These are phyloP conservation scores for Scelioninae gen. 2 DNA, from an alignment of 2,888 invertebrate genomes.

Conservation along the genomic window DNA sequence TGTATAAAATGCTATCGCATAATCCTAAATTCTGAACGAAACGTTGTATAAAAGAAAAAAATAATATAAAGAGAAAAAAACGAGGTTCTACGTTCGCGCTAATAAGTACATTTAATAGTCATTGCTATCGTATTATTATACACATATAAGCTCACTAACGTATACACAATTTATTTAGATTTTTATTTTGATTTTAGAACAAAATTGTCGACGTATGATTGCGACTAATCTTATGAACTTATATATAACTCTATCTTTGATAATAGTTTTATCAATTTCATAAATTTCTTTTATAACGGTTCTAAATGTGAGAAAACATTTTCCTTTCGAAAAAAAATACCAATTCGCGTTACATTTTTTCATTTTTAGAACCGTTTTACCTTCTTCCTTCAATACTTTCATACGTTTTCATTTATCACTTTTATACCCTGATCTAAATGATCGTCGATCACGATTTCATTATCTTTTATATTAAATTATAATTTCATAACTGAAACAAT, in stretches of 20 bases:
- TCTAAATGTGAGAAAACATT: conserved; percentile 3
- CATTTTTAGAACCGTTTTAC: conserved; percentile 40
- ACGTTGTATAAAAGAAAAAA: not conserved
- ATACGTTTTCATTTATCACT: conserved; percentile 59
- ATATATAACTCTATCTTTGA: conserved; percentile 8
- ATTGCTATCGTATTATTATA: conserved; percentile 61
- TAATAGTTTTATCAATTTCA: not conserved
- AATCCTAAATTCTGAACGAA: conserved; percentile 2
- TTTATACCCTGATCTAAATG: conserved; percentile 58
- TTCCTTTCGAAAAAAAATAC: conserved; percentile 52
- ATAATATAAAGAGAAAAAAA: conserved; percentile 1
- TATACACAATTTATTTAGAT: conserved; percentile 53
- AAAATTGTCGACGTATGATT: conserved; percentile 7
- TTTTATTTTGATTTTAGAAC: conserved; percentile 48
- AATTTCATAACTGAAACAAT: conserved; percentile 1
- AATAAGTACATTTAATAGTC: conserved; percentile 57
- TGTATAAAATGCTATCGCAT: conserved; percentile 5
- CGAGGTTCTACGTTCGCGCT: conserved; percentile 30
- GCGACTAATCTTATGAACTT: conserved; percentile 10
- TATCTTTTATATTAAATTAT: conserved; percentile 7
- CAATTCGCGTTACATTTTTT: conserved; percentile 21
- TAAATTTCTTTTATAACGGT: not conserved
- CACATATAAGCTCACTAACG: conserved; percentile 66
- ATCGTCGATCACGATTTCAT: conserved; percentile 44
- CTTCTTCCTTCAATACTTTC: conserved; percentile 44